phyloP scores from a whole-genome alignment of 2,797 vertebrate species.

The Carapus acus region DNA sequence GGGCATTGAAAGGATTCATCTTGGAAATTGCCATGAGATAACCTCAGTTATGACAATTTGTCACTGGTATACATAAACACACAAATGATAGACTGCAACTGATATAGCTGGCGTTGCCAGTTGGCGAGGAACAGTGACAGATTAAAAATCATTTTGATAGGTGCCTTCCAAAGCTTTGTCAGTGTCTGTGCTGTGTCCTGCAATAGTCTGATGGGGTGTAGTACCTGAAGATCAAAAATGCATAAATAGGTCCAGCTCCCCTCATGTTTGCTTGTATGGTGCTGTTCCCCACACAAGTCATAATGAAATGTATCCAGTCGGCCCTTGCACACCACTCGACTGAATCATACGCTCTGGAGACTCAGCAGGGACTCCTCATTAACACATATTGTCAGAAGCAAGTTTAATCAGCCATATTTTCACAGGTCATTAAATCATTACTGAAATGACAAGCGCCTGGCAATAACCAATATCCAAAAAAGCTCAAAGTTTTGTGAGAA shows the following conservation, averaged over 20 bases:
- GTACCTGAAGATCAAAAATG: neutral
- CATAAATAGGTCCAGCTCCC: neutral
- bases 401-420: constrained; percentile 54
- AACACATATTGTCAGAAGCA: constrained; percentile 37
- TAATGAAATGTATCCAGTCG: constrained; percentile 2
- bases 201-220: constrained; percentile 22
- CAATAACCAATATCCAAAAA: too few species aligned
- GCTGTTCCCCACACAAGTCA: neutral
- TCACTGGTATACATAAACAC: too few species aligned
- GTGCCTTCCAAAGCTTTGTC: constrained; percentile 21
- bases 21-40: too few species aligned
- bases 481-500: too few species aligned
- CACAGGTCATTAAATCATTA: constrained; percentile 55
- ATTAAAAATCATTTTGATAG: too few species aligned
- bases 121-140: too few species aligned
- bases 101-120: too few species aligned
- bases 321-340: neutral
- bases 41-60: too few species aligned
- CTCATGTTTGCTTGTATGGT: neutral
- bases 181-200: constrained; percentile 19
- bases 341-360: constrained; percentile 8
- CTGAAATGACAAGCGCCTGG: neutral
- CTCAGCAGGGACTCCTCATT: constrained; percentile 31
- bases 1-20: too few species aligned
- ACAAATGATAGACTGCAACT: too few species aligned